Conservation (phyloP, 2,888 invertebrate genomes). For the Mythimna albipuncta region DNA sequence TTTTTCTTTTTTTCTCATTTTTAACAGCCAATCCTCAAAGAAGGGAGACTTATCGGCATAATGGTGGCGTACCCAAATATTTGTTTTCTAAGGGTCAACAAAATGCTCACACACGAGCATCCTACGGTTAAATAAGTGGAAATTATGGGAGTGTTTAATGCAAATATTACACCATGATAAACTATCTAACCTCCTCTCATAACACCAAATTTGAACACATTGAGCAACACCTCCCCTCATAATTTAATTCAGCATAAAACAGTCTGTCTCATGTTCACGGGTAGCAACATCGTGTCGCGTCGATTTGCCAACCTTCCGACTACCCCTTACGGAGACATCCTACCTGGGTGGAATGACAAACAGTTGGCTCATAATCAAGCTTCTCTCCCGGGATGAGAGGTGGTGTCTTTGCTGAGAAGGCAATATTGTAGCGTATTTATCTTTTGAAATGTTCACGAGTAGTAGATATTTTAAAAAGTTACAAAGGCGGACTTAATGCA, state of each 20-base stretch:
- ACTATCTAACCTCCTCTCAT: neutral
- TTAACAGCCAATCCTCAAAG: no score
- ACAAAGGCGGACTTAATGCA: no score
- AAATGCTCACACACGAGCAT: no score
- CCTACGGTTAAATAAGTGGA: no score
- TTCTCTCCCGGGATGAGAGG: neutral
- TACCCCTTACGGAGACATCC: conserved; percentile 18
- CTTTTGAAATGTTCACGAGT: neutral
- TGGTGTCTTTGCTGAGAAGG: neutral
- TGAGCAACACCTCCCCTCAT: neutral
- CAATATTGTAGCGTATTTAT: neutral
- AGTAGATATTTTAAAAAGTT: neutral
- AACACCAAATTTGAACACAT: neutral
- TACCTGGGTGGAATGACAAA: conserved; percentile 38
- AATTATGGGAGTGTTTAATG: no score
- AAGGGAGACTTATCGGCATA: no score
- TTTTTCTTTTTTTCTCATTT: no score
- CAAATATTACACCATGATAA: no score
- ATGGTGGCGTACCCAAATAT: no score
- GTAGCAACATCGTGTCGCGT: conserved; percentile 17
- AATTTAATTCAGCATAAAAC: conserved; percentile 15
- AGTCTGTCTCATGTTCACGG: neutral
- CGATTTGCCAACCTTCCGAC: conserved; percentile 37
- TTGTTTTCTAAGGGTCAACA: no score
- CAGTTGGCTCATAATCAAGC: conserved; percentile 13